Evolutionary conservation across 2,888 invertebrate genomes (phyloP).

Genomic region (Nesidiocoris tenuis): DNA sequence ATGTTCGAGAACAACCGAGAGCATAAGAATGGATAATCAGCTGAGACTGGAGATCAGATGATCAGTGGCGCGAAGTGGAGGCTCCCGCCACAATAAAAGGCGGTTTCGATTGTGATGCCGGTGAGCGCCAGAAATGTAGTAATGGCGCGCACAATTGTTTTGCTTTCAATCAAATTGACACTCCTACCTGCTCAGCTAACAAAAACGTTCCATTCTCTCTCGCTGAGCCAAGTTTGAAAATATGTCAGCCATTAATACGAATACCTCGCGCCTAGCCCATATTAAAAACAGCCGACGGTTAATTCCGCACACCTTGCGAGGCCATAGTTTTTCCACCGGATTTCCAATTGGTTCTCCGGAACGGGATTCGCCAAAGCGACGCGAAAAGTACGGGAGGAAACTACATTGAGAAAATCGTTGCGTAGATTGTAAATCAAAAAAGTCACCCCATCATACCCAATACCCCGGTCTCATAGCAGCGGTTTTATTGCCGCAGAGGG

Average conservation of each 20-base stretch:
- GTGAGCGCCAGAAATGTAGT: no score
- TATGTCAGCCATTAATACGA: not conserved
- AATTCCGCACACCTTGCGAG: not conserved
- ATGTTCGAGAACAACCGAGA: no score
- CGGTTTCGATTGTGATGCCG: no score
- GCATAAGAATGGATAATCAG: no score
- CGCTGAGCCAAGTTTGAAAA: no score
- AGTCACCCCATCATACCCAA: not conserved
- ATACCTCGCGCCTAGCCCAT: not conserved
- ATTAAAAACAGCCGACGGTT: not conserved
- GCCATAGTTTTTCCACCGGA: not conserved
- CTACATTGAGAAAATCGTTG: not conserved
- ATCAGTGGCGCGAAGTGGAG: no score
- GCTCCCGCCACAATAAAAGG: no score
- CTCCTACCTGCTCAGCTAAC: no score
- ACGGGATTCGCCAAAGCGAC: not conserved
- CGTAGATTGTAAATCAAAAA: not conserved
- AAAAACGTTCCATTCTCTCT: no score
- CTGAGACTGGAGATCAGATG: no score
- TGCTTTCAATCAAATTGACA: no score
- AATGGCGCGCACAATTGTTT: no score
- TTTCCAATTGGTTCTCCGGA: not conserved
- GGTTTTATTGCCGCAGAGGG: slow-evolving; percentile 9
- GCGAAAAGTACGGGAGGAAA: not conserved
- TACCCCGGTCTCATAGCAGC: not conserved